Percentiles rank a stretch among this genome's conserved stretches.
Evolutionary conservation across 2,888 invertebrate species (phyloP).

Genomic region (Mythimna impura): DNA sequence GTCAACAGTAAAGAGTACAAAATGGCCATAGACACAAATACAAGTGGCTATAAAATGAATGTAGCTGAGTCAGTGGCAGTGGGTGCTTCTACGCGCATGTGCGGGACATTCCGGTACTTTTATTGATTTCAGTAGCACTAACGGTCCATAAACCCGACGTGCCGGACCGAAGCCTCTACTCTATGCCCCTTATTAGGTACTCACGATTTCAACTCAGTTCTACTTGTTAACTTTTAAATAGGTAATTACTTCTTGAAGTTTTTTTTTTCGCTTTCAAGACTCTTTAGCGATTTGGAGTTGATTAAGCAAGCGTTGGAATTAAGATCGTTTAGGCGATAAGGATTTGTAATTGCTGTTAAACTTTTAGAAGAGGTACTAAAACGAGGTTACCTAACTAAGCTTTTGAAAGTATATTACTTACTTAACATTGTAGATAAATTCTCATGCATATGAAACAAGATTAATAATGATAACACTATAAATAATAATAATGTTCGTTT

Average conservation of each 20-base stretch:
- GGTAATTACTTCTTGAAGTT: slow-evolving; percentile 70
- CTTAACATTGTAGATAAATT: slow-evolving; percentile 2
- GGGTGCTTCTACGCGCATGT: slow-evolving; percentile 86
- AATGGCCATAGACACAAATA: slow-evolving; percentile 89
- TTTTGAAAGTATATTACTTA: background rate
- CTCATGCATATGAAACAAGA: slow-evolving; percentile 23
- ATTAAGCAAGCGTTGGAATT: slow-evolving; percentile 61
- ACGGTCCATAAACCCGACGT: slow-evolving; percentile 91
- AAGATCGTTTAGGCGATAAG: slow-evolving; percentile 54
- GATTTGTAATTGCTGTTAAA: slow-evolving; percentile 44
- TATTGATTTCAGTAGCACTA: slow-evolving; percentile 93
- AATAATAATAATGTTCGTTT: slow-evolving; percentile 44
- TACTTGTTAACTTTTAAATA: slow-evolving; percentile 87
- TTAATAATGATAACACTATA: slow-evolving; percentile 11
- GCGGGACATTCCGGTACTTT: slow-evolving; percentile 91
- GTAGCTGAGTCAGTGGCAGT: slow-evolving; percentile 88
- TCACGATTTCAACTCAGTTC: slow-evolving; percentile 84
- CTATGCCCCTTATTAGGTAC: slow-evolving; percentile 89
- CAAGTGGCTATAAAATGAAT: slow-evolving; percentile 90
- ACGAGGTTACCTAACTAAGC: background rate
- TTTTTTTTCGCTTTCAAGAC: slow-evolving; percentile 63
- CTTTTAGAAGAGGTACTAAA: slow-evolving; percentile 18
- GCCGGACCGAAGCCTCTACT: slow-evolving; percentile 86
- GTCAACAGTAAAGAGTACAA: slow-evolving; percentile 87
- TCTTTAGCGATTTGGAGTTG: slow-evolving; percentile 58